Base-by-base conservation (phyloP, 2,888 invertebrate species). In the Leucoma salicis region DNA sequence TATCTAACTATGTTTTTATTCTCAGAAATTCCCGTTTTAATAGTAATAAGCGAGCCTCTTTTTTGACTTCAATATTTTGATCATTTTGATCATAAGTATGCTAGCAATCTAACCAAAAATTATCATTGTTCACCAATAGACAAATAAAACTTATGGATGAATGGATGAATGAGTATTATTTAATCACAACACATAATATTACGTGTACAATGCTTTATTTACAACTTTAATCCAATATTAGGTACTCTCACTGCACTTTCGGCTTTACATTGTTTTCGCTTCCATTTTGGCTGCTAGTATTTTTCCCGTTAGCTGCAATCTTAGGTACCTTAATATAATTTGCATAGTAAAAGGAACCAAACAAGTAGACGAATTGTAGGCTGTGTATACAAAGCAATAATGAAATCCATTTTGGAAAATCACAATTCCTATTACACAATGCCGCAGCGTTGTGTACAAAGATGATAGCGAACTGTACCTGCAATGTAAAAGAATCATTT, bases 391-490 rank as follows among this genome's bases (percentile, higher is more conserved):
- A 33, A 21, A 33, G 33, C 18, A 21, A 18, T 2, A 12, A 6
- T 3, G n/a, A 6, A 6, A 33, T 4, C 21, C 18, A 18, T 21
- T 33, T 33, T 4, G 33, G 27, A 27, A 25, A 35, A 13, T 35
- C 27, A 13, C 33, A 27, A 11, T 3, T 16, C 6, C 3, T 13
- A 11, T 7, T 13, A 28, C 15, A 16, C 1, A 36, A 18, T 3
- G 11, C 21, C 1, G 11, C 3, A 2, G 16, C 8, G 21, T 36
- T 28, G 13, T 36, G 36, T 6, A 29, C 5, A 28, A 36, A 36
- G 12, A 36, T 12, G 6, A 28, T 29, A 11, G 12, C n/a, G 21
- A 36, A 36, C 16, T 36, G 36, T 16, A 36, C 11, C 36, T 29
- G 36, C 10, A 36, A 33, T n/a, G n/a, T n/a, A n/a, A n/a, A n/a